phyloP scores from a whole-genome alignment of 92 coral and sea anemone genomes.

The Micromussa lordhowensis region DNA sequence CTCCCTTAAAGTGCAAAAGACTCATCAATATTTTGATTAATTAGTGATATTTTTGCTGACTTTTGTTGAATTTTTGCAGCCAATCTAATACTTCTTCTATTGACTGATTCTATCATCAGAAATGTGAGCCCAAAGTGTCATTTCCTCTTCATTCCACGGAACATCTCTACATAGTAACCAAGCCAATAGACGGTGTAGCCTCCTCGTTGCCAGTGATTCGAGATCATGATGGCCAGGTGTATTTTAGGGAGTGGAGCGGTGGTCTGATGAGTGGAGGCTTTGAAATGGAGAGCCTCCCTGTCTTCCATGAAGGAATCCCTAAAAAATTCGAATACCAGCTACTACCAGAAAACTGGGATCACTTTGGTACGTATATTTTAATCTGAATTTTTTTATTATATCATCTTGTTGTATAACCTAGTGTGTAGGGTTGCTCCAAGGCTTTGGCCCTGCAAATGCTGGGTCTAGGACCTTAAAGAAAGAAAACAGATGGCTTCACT shows the following conservation, averaged over 20 bases:
- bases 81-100: background rate
- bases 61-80: background rate
- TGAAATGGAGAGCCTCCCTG: slow-evolving; percentile 82
- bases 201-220: slow-evolving; percentile 75
- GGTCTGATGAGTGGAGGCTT: slow-evolving; percentile 89
- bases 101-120: slow-evolving; percentile 47
- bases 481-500: background rate
- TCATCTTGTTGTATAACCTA: background rate
- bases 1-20: too few relatives aligned
- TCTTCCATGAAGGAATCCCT: slow-evolving; percentile 86
- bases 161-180: slow-evolving; percentile 91
- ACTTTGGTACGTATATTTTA: slow-evolving; percentile 74
- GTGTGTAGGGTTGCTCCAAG: background rate
- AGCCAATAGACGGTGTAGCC: slow-evolving; percentile 70
- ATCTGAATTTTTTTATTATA: too few relatives aligned
- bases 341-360: slow-evolving; percentile 97
- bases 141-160: slow-evolving; percentile 96
- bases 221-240: slow-evolving; percentile 87
- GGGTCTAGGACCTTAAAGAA: background rate
- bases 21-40: too few relatives aligned
- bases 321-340: slow-evolving; percentile 91
- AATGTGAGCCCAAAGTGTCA: slow-evolving; percentile 79
- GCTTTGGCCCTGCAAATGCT: background rate
- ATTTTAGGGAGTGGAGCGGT: slow-evolving; percentile 89
- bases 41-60: too few relatives aligned